These are phyloP conservation scores for Perodicticus potto DNA, from an alignment of 2,797 vertebrate genomes.

Conservation along the genomic window DNA sequence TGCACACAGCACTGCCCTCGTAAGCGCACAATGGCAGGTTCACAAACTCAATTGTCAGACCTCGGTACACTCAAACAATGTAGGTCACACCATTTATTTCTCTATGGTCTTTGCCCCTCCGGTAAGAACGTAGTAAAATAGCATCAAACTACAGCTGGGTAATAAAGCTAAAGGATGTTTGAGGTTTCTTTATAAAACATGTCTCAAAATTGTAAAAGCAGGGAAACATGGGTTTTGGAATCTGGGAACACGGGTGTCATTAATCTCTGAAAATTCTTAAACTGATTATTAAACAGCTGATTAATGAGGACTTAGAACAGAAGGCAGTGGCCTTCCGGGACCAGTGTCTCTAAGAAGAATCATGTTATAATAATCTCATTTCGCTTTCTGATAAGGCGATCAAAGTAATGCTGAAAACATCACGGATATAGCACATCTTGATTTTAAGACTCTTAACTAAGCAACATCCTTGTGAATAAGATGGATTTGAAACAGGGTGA, in stretches of 20 bases:
- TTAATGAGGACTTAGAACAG: neutral
- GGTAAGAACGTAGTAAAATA: neutral
- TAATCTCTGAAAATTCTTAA: conserved; percentile 30
- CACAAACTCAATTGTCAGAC: too few relatives aligned
- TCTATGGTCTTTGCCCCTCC: neutral
- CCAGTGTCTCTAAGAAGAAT: neutral
- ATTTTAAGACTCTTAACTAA: conserved; percentile 57
- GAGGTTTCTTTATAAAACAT: neutral
- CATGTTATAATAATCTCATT: neutral
- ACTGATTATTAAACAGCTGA: conserved; percentile 2
- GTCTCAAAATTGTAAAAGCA: neutral
- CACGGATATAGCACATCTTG: neutral
- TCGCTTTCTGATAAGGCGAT: conserved; percentile 1
- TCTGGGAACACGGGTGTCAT: neutral
- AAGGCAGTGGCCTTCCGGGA: neutral
- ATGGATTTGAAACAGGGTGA: neutral
- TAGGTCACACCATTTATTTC: neutral
- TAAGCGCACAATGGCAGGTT: too few relatives aligned
- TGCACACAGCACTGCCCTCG: too few relatives aligned
- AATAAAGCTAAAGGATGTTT: neutral
- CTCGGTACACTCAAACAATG: neutral
- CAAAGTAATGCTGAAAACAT: neutral
- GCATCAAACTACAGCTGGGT: neutral
- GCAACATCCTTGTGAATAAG: neutral
- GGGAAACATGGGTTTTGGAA: neutral